Percentiles rank a stretch among this genome's conserved stretches.
These are phyloP conservation scores for Microdon myrmicae DNA, from an alignment of 2,888 invertebrate species.

Conservation along the genomic window DNA sequence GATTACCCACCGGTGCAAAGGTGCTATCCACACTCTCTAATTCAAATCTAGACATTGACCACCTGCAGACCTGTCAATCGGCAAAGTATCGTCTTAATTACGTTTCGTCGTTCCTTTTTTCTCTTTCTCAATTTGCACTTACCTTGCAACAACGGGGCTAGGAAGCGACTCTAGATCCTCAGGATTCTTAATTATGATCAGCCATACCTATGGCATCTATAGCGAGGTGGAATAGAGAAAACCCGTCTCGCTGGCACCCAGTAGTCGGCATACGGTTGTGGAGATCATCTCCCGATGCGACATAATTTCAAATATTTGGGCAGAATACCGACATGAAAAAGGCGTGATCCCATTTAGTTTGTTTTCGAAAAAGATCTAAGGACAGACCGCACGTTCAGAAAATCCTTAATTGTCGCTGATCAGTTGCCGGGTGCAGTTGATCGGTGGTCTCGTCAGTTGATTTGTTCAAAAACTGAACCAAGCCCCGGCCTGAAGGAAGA, in stretches of 20 bases:
- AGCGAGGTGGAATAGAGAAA: too few relatives aligned
- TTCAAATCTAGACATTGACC: constrained; percentile 39
- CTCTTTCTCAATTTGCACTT: constrained; percentile 33
- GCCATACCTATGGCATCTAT: too few relatives aligned
- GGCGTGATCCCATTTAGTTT: constrained; percentile 46
- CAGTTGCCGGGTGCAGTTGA: constrained; percentile 32
- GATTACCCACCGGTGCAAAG: constrained; percentile 31
- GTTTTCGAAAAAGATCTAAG: constrained; percentile 47
- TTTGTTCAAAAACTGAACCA: constrained; percentile 25
- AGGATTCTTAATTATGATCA: too few relatives aligned
- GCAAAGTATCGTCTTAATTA: constrained; percentile 40
- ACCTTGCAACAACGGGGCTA: too few relatives aligned
- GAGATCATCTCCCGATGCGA: constrained; percentile 3
- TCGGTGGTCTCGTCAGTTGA: constrained; percentile 32
- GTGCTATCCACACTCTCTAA: constrained; percentile 33
- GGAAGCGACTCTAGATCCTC: too few relatives aligned
- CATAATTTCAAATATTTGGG: constrained; percentile 26
- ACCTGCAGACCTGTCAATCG: constrained; percentile 40
- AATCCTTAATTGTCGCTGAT: constrained; percentile 31
- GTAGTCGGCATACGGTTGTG: constrained; percentile 10
- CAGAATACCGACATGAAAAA: constrained; percentile 30
- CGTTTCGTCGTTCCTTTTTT: constrained; percentile 3
- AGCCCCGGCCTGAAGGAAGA: constrained; percentile 9
- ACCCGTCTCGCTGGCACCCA: background rate
- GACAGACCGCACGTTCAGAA: constrained; percentile 24